Conservation (phyloP, 2,888 invertebrate genomes). For the Cephonodes hylas region DNA sequence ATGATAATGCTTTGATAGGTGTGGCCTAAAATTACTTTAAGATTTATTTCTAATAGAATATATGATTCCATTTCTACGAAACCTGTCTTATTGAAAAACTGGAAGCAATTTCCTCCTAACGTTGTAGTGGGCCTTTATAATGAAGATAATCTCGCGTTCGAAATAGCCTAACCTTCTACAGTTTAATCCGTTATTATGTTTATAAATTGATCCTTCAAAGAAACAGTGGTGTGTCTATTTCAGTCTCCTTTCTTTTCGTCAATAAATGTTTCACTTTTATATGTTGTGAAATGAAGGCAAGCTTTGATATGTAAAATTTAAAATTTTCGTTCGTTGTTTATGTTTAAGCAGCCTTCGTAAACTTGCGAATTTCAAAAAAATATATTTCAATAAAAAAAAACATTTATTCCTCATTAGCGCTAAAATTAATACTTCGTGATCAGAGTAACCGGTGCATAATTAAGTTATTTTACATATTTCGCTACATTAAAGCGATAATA, state of each 20-base stretch:
- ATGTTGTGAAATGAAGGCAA: neutral
- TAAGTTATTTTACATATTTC: slow-evolving; percentile 4
- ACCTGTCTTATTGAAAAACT: slow-evolving; percentile 32
- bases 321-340: neutral
- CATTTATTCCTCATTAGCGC: neutral
- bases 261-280: neutral
- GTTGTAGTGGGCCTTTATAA: neutral
- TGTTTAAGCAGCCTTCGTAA: neutral
- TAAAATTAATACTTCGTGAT: neutral
- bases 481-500: neutral
- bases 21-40: slow-evolving; percentile 47
- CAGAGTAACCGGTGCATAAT: neutral
- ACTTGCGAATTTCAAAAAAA: neutral
- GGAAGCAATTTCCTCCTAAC: neutral
- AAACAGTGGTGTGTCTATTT: neutral
- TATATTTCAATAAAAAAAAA: neutral
- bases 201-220: neutral
- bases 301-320: neutral
- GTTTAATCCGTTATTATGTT: neutral
- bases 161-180: neutral
- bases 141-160: neutral
- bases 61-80: slow-evolving; percentile 22
- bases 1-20: slow-evolving; percentile 48
- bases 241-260: neutral
- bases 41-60: slow-evolving; percentile 39